Conservation (phyloP, 2,888 invertebrate genomes). For the Stomorhina lunata region DNA sequence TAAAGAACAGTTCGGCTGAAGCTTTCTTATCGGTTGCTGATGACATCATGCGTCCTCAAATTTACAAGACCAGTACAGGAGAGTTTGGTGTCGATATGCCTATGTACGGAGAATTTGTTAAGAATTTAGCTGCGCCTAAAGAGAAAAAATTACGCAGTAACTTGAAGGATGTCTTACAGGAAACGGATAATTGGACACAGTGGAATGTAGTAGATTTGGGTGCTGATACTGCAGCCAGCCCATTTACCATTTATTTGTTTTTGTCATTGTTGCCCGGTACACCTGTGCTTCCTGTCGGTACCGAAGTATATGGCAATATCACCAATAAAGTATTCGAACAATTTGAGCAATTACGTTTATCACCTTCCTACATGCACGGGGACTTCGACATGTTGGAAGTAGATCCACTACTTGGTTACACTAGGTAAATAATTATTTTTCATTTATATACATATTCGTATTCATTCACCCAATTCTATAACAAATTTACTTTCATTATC, state of each 20-base stretch:
- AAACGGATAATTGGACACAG: conserved; percentile 76
- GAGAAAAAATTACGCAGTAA: conserved; percentile 72
- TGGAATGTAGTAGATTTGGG: conserved; percentile 76
- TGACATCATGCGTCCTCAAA: conserved; percentile 74
- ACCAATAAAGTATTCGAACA: conserved; percentile 69
- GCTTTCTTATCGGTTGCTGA: conserved; percentile 79
- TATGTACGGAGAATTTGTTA: conserved; percentile 75
- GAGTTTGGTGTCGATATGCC: conserved; percentile 77
- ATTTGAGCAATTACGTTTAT: conserved; percentile 80
- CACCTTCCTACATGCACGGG: conserved; percentile 86
- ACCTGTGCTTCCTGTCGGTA: conserved; percentile 82
- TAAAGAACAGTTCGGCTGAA: conserved; percentile 82
- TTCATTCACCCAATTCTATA: neutral
- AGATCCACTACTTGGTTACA: conserved; percentile 84
- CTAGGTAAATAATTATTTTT: conserved; percentile 82
- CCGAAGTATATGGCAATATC: conserved; percentile 68
- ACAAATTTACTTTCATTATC: conserved; percentile 22
- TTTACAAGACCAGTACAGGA: conserved; percentile 70
- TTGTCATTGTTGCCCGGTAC: conserved; percentile 90
- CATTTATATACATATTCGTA: neutral
- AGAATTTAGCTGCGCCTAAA: conserved; percentile 68
- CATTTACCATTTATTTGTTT: conserved; percentile 83
- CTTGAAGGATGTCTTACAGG: conserved; percentile 70
- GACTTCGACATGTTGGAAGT: conserved; percentile 78
- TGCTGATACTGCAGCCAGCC: conserved; percentile 59